Evolutionary conservation across 53 echinoderm and acorn worm species (phyloP).

Genomic region (Echinarachnius parma): DNA sequence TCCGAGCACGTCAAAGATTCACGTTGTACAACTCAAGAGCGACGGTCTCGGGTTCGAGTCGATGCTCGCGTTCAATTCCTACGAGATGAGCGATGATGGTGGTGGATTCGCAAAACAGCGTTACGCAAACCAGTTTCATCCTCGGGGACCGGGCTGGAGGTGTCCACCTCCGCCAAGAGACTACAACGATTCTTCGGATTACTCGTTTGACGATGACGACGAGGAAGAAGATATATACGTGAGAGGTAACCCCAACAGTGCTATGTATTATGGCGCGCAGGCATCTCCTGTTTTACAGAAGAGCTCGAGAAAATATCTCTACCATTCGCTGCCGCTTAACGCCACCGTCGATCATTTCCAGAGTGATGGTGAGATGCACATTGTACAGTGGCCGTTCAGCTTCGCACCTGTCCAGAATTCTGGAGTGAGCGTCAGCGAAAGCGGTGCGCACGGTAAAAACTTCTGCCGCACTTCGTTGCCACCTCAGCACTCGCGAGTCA

Average conservation of each 20-base stretch:
- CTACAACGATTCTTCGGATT: constrained; percentile 20
- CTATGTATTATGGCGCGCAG: neutral
- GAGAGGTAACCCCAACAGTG: neutral
- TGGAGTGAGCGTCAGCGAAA: neutral
- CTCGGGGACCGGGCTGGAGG: constrained; percentile 18
- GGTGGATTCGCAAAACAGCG: constrained; percentile 20
- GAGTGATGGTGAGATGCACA: constrained; percentile 13
- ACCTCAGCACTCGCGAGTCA: too few species aligned
- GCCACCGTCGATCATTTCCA: neutral
- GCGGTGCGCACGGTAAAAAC: neutral
- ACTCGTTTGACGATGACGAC: constrained; percentile 28
- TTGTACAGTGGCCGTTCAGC: constrained; percentile 28
- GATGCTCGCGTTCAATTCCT: constrained; percentile 26
- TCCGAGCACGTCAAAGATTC: constrained; percentile 32
- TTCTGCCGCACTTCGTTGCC: too few species aligned
- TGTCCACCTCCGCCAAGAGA: too few species aligned
- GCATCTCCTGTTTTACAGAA: neutral
- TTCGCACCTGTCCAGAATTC: constrained; percentile 8
- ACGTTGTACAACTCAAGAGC: constrained; percentile 19
- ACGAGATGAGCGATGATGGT: constrained; percentile 19
- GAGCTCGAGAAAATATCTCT: neutral
- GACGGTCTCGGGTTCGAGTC: constrained; percentile 11
- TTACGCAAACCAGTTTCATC: constrained; percentile 6
- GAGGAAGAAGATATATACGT: neutral
- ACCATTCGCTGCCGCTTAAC: constrained; percentile 13